Evolutionary conservation across 2,888 invertebrate genomes (phyloP), one percentile per base, ranked within the genome.

Genomic region (Polyploca ridens): DNA sequence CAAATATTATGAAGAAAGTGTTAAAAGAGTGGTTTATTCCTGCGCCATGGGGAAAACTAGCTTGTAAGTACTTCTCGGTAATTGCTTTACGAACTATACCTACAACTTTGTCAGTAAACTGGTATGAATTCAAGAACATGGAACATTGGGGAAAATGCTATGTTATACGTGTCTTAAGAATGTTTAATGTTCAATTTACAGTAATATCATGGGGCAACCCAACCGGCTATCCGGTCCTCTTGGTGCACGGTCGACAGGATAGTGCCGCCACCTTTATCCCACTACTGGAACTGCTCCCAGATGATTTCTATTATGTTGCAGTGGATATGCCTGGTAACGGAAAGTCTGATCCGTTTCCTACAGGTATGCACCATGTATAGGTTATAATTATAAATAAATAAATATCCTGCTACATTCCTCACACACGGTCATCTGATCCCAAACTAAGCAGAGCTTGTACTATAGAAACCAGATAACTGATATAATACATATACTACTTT

Each of bases 321-420:
- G n/a, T 91, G 0, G 96, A 96, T 69, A 82, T 96, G 73, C 96
- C 96, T 0, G 95, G 96, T 0, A 95, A 95, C 79, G 96, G 96
- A 0, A 86, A 85, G 41, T 96, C 96, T 0, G 94, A 94, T 67
- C 93, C 94, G 3, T 94, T 94, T 64, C 95, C 95, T 7, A 68
- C 69, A 63, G 90, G 93, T 92, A 4, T 6, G 35, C 13, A 61
- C 19, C 0, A 33, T 38, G 38, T 35, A 13, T 62, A 7, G n/a
- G 5, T 33, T 33, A 33, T n/a, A 8, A 10, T 5, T 8, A 2
- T 46, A 46, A 13, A 14, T 1, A 46, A 11, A 46, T 41, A 7
- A 41, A 11, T 11, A 11, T 7, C 8, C 1, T 10, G n/a, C n/a
- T n/a, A n/a, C n/a, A n/a, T n/a, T n/a, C n/a, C n/a, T n/a, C n/a